Percentiles rank a stretch among this genome's conserved stretches.
Conservation (phyloP, 2,113 vertebrate species). For the Ptyas mucosa region DNA sequence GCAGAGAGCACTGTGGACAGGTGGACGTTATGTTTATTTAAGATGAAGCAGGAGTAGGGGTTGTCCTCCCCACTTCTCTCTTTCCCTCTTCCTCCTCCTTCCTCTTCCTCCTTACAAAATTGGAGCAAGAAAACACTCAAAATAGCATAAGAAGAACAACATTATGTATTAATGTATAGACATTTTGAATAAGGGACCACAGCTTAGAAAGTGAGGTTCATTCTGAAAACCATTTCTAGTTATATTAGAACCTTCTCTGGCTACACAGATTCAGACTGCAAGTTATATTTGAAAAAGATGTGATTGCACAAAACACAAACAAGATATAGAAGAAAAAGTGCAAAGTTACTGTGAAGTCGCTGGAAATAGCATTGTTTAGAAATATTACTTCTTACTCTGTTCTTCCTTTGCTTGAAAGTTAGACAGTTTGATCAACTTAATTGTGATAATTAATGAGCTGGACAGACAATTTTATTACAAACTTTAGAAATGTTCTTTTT, state of each 20-base stretch:
- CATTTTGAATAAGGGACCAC: not conserved
- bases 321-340: not conserved
- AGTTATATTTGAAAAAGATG: not conserved
- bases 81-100: not conserved
- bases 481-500: not conserved
- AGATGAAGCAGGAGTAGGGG: not conserved
- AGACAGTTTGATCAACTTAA: not conserved
- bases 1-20: not conserved
- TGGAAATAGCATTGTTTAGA: not conserved
- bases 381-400: not conserved
- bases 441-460: not conserved
- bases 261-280: not conserved
- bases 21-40: not conserved
- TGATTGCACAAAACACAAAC: not conserved
- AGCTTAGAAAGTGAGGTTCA: not conserved
- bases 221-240: not conserved
- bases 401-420: not conserved
- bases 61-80: not conserved
- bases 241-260: not conserved
- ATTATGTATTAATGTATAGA: not conserved
- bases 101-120: not conserved
- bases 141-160: not conserved
- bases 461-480: not conserved
- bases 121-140: not conserved
- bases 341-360: not conserved